phyloP scores from a whole-genome alignment of 2,888 invertebrate species.

The Adelphocoris suturalis region DNA sequence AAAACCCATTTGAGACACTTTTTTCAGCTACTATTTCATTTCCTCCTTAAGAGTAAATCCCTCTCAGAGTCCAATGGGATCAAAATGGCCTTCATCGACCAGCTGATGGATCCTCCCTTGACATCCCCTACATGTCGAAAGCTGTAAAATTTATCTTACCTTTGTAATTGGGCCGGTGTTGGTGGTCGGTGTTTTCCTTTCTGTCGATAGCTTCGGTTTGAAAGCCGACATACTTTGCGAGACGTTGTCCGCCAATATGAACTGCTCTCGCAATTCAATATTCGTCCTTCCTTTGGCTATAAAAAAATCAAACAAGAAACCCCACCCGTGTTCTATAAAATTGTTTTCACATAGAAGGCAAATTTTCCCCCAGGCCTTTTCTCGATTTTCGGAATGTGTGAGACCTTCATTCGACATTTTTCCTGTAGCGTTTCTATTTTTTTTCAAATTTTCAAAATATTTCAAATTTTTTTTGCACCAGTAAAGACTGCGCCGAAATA shows the following conservation, averaged over 20 bases:
- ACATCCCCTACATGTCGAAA: too few species aligned
- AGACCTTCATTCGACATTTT: too few species aligned
- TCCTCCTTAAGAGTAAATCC: too few species aligned
- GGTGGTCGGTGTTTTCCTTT: constrained; percentile 80
- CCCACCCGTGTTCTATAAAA: neutral
- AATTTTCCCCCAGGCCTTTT: neutral
- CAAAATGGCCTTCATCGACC: too few species aligned
- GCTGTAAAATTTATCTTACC: constrained; percentile 83
- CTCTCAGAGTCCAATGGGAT: too few species aligned
- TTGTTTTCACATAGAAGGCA: neutral
- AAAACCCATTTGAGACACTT: too few species aligned
- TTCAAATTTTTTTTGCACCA: too few species aligned
- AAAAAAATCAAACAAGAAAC: neutral
- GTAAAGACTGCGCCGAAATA: too few species aligned
- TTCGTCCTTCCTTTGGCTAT: constrained; percentile 99
- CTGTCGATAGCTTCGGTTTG: constrained; percentile 85
- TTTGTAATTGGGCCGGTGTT: constrained; percentile 97
- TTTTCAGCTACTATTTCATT: too few species aligned
- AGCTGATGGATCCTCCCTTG: too few species aligned
- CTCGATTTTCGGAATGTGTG: neutral
- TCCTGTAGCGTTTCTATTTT: too few species aligned
- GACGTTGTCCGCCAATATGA: constrained; percentile 98
- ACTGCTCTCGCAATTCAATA: constrained; percentile 99
- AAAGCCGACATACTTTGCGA: constrained; percentile 99
- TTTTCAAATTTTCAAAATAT: too few species aligned